These are phyloP conservation scores for Pseudochirops corinnae DNA, from an alignment of 2,797 vertebrate species.

Conservation along the genomic window DNA sequence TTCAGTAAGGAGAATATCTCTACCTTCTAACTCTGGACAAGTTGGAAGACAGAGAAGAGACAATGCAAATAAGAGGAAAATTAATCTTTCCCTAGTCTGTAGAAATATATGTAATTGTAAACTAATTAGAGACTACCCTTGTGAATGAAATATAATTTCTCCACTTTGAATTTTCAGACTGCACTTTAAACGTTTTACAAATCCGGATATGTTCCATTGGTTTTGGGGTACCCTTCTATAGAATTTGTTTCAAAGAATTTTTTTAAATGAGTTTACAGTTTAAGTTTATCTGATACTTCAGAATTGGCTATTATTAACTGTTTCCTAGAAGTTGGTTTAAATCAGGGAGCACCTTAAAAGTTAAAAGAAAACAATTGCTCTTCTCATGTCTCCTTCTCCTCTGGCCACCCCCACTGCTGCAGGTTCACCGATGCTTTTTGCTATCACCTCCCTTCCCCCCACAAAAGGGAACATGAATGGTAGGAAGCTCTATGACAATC, in stretches of 20 bases:
- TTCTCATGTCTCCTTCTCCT: slow-evolving; percentile 51
- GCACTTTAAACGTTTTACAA: neutral
- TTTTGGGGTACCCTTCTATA: neutral
- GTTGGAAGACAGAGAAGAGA: no score
- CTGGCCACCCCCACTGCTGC: slow-evolving; percentile 66
- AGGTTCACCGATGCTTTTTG: slow-evolving; percentile 70
- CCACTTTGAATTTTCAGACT: neutral
- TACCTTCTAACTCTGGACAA: neutral
- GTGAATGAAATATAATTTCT: no score
- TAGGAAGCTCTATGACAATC: slow-evolving; percentile 95
- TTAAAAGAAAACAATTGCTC: neutral
- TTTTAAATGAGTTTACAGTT: neutral
- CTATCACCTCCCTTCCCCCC: slow-evolving; percentile 51
- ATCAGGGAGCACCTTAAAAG: neutral
- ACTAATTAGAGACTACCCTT: neutral
- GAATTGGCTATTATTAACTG: neutral
- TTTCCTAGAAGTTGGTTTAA: neutral
- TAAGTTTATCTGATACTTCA: neutral
- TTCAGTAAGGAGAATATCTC: neutral
- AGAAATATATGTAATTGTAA: neutral
- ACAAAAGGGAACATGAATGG: slow-evolving; percentile 94
- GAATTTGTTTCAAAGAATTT: neutral
- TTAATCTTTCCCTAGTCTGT: neutral
- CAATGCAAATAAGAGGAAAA: no score
- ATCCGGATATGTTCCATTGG: neutral